Base-by-base conservation (phyloP, 2,113 vertebrate species). In the Martes martes region DNA sequence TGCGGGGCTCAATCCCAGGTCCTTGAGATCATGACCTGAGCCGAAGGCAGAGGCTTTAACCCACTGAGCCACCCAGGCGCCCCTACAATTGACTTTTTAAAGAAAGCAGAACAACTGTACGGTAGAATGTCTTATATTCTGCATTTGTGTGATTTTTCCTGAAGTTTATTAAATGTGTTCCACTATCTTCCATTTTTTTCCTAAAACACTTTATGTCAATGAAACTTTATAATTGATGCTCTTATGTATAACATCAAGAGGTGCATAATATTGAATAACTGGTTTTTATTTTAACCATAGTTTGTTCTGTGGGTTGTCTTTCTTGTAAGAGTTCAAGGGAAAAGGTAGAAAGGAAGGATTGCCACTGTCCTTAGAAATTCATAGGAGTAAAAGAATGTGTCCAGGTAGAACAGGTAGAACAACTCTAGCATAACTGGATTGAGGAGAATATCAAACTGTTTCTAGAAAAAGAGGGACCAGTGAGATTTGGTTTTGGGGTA, bases 121-220 rank as follows among this genome's bases (percentile, higher is more conserved):
- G 23, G 31, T 61, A 33, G 63, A 69, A 57, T 76, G 36, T 69
- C 9, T 79, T n/a, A 93, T 45, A 39, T 71, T 95, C 23, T 93
- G 42, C 8, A 90, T 89, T 89, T 92, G 6, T 87, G 33, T 87
- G 21, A 57, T 92, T 89, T 95, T 96, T 24, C 23, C 90, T 85
- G 23, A 93, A 84, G 8, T 50, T 74, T 47, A 67, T 86, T 85
- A 67, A 84, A 71, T 78, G 18, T 78, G 39, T 97, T 78, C 18
- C 21, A 71, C 13, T 67, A 26, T 71, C n/a, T 95, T 11, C 26
- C 47, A 59, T 79, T 80, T 95, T 93, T 52, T 31, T 10, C 45
- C 52, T 61, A 47, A 94, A 82, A 42, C 7, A 26, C 24, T 26
- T 93, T 85, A 92, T 91, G 69, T 93, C 11, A 63, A 0, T 71